Percentiles rank a stretch among this genome's conserved stretches.
phyloP scores from a whole-genome alignment of 2,888 invertebrate species.

The Ryuthela nishihirai region DNA sequence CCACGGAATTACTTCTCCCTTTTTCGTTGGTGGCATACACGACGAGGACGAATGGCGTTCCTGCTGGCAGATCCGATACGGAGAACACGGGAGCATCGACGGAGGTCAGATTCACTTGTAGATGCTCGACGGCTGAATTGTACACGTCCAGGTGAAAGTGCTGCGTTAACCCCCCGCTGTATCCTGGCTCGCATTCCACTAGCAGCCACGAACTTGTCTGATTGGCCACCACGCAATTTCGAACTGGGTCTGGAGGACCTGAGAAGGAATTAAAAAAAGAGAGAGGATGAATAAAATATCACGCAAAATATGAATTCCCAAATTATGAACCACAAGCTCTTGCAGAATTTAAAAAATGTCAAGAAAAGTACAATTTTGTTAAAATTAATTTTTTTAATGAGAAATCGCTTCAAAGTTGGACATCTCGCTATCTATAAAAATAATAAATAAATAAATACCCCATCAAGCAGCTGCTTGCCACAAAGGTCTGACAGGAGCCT shows the following conservation, averaged over 20 bases:
- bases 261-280: no score
- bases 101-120: constrained; percentile 74
- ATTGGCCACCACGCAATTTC: constrained; percentile 82
- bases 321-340: no score
- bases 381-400: no score
- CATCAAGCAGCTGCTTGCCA: no score
- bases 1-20: constrained; percentile 75
- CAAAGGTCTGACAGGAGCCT: no score
- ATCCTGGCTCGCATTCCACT: constrained; percentile 78
- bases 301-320: no score
- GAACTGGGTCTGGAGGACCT: constrained; percentile 89
- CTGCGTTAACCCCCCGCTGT: constrained; percentile 84
- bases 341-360: no score
- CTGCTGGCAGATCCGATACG: constrained; percentile 67
- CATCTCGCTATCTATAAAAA: no score
- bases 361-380: no score
- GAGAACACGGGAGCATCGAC: constrained; percentile 62
- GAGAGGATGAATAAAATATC: no score
- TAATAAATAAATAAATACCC: no score
- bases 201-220: constrained; percentile 79
- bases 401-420: no score
- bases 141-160: constrained; percentile 77
- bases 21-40: constrained; percentile 78
- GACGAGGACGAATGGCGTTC: constrained; percentile 69
- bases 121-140: constrained; percentile 58